phyloP scores from a whole-genome alignment of 2,888 invertebrate species.

The Andrena praecox region DNA sequence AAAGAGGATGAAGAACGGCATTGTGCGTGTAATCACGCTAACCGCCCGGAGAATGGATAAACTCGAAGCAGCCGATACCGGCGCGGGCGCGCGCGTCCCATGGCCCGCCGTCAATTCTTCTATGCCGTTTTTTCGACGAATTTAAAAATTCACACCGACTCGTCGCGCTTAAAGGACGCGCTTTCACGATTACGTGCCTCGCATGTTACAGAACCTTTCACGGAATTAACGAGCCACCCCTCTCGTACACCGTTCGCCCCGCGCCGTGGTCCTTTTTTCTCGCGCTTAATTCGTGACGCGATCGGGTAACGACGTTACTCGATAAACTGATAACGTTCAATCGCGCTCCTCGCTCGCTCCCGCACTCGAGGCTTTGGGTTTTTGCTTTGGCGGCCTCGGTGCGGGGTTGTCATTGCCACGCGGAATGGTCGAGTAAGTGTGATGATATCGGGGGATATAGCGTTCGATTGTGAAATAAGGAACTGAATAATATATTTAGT shows the following conservation, averaged over 20 bases:
- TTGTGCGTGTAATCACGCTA: slow-evolving; percentile 81
- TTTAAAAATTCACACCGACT: slow-evolving; percentile 35
- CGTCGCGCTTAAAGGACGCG: slow-evolving; percentile 23
- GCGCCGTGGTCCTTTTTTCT: background rate
- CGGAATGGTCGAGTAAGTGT: too few relatives aligned
- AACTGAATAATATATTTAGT: too few relatives aligned
- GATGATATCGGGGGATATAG: too few relatives aligned
- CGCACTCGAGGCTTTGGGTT: too few relatives aligned
- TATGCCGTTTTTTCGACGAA: slow-evolving; percentile 21
- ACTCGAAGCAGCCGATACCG: slow-evolving; percentile 31
- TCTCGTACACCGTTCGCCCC: background rate
- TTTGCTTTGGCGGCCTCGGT: too few relatives aligned
- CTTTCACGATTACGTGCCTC: slow-evolving; percentile 28
- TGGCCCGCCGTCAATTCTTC: slow-evolving; percentile 44
- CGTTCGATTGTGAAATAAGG: too few relatives aligned
- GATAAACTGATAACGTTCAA: slow-evolving; percentile 15
- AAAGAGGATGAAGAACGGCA: slow-evolving; percentile 76
- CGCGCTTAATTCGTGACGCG: slow-evolving; percentile 9
- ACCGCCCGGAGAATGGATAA: slow-evolving; percentile 70
- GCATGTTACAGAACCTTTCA: slow-evolving; percentile 22
- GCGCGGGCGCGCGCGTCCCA: slow-evolving; percentile 3
- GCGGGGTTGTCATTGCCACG: too few relatives aligned
- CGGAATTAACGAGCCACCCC: slow-evolving; percentile 23
- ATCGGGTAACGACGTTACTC: background rate
- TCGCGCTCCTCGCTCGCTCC: too few relatives aligned